Percentiles rank a stretch among this genome's conserved stretches.
phyloP scores from a whole-genome alignment of 1,140 invertebrate species.

The Saccostrea cuccullata region DNA sequence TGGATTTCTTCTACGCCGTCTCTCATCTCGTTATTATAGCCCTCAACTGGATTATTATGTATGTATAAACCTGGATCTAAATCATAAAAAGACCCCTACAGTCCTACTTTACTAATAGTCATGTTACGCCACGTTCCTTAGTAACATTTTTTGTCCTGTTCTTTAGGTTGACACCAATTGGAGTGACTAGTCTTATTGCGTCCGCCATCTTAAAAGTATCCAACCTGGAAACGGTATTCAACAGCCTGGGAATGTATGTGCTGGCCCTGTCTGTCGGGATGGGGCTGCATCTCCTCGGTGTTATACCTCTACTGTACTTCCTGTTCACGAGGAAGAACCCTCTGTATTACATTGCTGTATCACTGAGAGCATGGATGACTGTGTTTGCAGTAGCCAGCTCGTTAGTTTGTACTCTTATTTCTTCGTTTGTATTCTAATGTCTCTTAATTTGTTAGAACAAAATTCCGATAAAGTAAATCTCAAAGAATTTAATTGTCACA shows the following conservation, averaged over 20 bases:
- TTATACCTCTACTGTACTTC: constrained; percentile 92
- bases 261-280: constrained; percentile 91
- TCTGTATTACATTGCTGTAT: constrained; percentile 90
- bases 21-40: neutral
- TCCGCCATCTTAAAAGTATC: constrained; percentile 91
- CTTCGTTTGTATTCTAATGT: too few species aligned
- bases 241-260: constrained; percentile 91
- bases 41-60: neutral
- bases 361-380: constrained; percentile 91
- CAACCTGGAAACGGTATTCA: constrained; percentile 88
- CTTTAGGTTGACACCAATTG: constrained; percentile 89
- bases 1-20: neutral
- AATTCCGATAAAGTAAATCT: too few species aligned
- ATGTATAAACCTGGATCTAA: neutral
- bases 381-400: constrained; percentile 90
- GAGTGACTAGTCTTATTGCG: constrained; percentile 93
- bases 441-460: too few species aligned
- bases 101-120: too few species aligned
- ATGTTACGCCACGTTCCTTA: too few species aligned
- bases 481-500: too few species aligned
- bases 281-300: constrained; percentile 90
- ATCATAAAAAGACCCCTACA: too few species aligned
- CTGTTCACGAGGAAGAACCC: constrained; percentile 91
- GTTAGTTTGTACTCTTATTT: neutral
- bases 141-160: neutral